A percentile compares a stretch with the other conserved stretches of the same genome.
Evolutionary conservation across 1,140 invertebrate genomes (phyloP).

Genomic region (Aphelinus certus): DNA sequence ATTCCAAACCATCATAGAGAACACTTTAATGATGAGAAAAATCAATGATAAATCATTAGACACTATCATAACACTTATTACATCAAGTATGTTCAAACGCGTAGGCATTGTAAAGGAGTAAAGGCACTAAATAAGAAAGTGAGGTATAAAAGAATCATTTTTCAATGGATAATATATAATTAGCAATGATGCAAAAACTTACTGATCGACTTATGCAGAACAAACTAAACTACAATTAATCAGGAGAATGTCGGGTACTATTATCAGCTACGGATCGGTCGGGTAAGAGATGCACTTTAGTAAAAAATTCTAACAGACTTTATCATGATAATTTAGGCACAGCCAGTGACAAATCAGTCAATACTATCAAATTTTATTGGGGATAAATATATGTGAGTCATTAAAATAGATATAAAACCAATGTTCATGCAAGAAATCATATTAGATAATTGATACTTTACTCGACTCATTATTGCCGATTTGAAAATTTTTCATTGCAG

Average conservation of each 20-base stretch:
- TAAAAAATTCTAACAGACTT: too few species aligned
- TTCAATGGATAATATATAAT: slow-evolving; percentile 1
- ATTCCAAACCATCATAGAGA: slow-evolving; percentile 3
- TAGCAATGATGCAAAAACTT: not conserved
- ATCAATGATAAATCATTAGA: too few species aligned
- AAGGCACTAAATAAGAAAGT: slow-evolving; percentile 29
- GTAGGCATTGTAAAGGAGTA: slow-evolving; percentile 10
- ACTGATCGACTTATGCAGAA: slow-evolving; percentile 7
- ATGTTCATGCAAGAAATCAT: too few species aligned
- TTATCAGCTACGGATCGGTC: not conserved
- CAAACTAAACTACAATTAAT: slow-evolving; percentile 3
- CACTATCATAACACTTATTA: slow-evolving; percentile 8
- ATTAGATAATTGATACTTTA: too few species aligned
- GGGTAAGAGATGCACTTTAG: not conserved
- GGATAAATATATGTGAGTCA: too few species aligned
- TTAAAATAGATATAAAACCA: too few species aligned
- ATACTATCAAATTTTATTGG: too few species aligned
- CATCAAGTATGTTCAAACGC: slow-evolving; percentile 6
- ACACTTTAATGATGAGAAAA: slow-evolving; percentile 9
- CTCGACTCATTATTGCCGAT: too few species aligned
- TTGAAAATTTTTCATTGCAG: too few species aligned
- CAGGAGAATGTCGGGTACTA: slow-evolving; percentile 15
- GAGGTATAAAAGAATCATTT: slow-evolving; percentile 14
- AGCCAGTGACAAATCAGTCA: too few species aligned
- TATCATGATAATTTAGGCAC: too few species aligned